Evolutionary conservation across 2,888 invertebrate genomes (phyloP).

Genomic region (Apotomis turbidana): DNA sequence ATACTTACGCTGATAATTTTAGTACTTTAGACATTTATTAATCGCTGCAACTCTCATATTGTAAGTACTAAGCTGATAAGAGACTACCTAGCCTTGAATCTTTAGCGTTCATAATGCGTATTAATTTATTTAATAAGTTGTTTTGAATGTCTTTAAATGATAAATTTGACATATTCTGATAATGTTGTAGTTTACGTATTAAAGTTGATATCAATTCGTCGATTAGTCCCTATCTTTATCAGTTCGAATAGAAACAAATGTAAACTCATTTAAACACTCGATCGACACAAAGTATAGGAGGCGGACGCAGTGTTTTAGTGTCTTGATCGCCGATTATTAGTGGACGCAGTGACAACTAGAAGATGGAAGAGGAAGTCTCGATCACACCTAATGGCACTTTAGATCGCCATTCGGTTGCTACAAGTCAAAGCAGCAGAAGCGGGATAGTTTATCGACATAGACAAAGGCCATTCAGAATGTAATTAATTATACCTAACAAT

Average conservation of each 20-base stretch:
- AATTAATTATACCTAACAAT: neutral
- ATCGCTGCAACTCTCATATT: no score
- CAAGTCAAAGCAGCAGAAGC: conserved; percentile 28
- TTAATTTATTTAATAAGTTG: conserved; percentile 10
- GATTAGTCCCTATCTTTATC: conserved; percentile 36
- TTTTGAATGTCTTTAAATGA: conserved; percentile 26
- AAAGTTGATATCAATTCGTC: conserved; percentile 35
- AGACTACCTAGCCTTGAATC: conserved; percentile 1
- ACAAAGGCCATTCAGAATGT: conserved; percentile 26
- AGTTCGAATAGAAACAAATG: conserved; percentile 29
- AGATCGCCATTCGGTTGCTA: conserved; percentile 12
- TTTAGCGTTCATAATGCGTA: conserved; percentile 1
- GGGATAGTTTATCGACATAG: conserved; percentile 28
- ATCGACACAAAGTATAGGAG: conserved; percentile 9
- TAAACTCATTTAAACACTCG: conserved; percentile 31
- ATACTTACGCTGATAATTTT: conserved; percentile 16
- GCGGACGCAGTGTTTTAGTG: conserved; percentile 26
- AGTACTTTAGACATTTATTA: conserved; percentile 5
- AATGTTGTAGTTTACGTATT: conserved; percentile 24
- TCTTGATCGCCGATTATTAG: conserved; percentile 4
- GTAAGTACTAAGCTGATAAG: neutral
- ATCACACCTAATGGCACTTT: conserved; percentile 8
- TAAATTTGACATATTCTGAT: conserved; percentile 27
- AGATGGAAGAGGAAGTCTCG: conserved; percentile 24
- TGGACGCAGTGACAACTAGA: conserved; percentile 1